Conservation (phyloP, 2,888 invertebrate genomes). For the Hanleya hanleyi region DNA sequence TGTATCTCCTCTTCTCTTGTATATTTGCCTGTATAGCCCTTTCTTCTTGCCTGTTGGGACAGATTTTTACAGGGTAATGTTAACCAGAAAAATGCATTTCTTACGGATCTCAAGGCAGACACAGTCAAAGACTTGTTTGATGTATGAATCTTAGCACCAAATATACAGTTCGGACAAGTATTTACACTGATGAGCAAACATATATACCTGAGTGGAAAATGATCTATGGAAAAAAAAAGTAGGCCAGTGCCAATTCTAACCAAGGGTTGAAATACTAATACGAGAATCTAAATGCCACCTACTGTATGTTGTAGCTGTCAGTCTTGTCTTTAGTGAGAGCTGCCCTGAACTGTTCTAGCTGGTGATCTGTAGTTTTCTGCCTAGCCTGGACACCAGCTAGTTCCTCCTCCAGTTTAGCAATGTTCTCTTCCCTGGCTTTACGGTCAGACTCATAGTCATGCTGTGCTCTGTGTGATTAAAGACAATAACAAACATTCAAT, state of each 20-base stretch:
- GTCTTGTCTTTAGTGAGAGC: conserved; percentile 58
- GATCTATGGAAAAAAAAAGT: too few species aligned
- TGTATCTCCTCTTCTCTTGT: conserved; percentile 41
- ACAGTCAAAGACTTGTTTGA: too few species aligned
- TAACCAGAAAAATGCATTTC: too few species aligned
- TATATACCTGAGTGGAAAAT: too few species aligned
- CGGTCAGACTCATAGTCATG: conserved; percentile 64
- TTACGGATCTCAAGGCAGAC: too few species aligned
- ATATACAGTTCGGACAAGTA: too few species aligned
- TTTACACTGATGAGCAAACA: too few species aligned
- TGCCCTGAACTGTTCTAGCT: conserved; percentile 55
- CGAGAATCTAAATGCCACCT: too few species aligned
- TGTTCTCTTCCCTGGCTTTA: conserved; percentile 51
- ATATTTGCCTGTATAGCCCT: conserved; percentile 36
- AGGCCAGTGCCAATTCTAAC: too few species aligned
- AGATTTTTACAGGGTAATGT: too few species aligned
- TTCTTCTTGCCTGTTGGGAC: conserved; percentile 33
- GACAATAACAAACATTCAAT: neutral
- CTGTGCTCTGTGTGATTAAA: conserved; percentile 47
- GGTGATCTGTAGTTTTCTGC: conserved; percentile 57
- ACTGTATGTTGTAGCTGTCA: conserved; percentile 51
- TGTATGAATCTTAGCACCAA: too few species aligned
- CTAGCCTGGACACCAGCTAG: conserved; percentile 45
- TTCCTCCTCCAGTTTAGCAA: conserved; percentile 69
- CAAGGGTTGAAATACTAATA: too few species aligned